Base-by-base conservation (phyloP, 2,888 invertebrate species). In the Trichopoda pennipes region DNA sequence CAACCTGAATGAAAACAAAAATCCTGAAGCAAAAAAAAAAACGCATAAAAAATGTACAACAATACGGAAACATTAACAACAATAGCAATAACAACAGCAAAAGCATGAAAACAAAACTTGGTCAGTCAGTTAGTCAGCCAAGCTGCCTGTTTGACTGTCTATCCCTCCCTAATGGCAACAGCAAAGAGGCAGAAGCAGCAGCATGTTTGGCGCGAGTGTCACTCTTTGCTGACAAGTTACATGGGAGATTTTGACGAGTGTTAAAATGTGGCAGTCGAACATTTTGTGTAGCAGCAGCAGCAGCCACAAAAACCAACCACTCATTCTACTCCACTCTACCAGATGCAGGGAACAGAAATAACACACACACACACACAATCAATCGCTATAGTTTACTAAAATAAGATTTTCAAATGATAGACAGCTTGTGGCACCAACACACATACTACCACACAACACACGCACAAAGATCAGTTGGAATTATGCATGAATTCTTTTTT, bases 211-310 rank as follows among this genome's bases (percentile, higher is more conserved):
- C 72, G 82, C 82, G 85, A 86, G 86, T 87, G 89, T 87, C 86
- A 87, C 87, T 88, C 85, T 84, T 86, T 85, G 87, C 86, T 90
- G 90, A 91, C 90, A 90, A 87, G 87, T 88, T 87, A 90, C 89
- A 90, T 90, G 90, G 87, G 88, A 89, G 87, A 87, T 88, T 90
- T 89, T 90, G 90, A 90, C 89, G 89, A 88, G 89, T 89, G 86
- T 84, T 86, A 85, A 75, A 79, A 75, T 82, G 82, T 79, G 82
- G 82, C 79, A 82, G 82, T 79, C 72, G 82, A 82, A 82, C 82
- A 82, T 80, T 85, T 80, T 85, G 84, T 76, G n/a, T n/a, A n/a
- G n/a, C n/a, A n/a, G n/a, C n/a, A 77, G 83, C 72, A 66, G 77
- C 75, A 80, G 81, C 76, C 76, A 69, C 76, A 77, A 61, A 77